Conservation (phyloP, 2,888 invertebrate genomes). For the Melinaea marsaeus region DNA sequence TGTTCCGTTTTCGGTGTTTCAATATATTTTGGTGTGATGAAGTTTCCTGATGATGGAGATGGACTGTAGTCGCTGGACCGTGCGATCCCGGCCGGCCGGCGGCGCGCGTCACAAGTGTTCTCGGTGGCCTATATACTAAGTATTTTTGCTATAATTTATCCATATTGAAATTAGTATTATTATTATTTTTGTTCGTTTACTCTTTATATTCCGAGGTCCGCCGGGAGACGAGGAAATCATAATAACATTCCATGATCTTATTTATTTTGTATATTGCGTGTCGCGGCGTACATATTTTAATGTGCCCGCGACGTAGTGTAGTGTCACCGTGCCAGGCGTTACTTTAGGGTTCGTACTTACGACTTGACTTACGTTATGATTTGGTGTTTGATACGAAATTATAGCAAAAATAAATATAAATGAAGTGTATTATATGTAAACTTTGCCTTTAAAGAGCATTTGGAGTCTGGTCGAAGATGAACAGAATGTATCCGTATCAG, state of each 20-base stretch:
- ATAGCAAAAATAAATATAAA: constrained; percentile 67
- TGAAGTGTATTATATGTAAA: constrained; percentile 70
- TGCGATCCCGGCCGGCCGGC: constrained; percentile 28
- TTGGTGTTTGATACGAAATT: constrained; percentile 61
- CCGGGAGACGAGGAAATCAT: constrained; percentile 55
- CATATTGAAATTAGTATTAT: constrained; percentile 63
- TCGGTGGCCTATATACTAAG: constrained; percentile 53
- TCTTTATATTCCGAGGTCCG: constrained; percentile 39
- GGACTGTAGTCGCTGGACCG: constrained; percentile 24
- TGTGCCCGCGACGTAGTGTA: constrained; percentile 66
- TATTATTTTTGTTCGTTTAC: constrained; percentile 50
- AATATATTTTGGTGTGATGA: too few species aligned
- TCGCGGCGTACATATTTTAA: constrained; percentile 72
- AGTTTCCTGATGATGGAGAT: constrained; percentile 14
- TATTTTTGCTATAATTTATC: constrained; percentile 78
- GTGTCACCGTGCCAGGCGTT: constrained; percentile 77
- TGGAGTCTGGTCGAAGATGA: constrained; percentile 40
- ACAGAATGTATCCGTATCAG: constrained; percentile 56
- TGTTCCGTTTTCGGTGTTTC: background rate
- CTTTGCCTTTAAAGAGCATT: constrained; percentile 44
- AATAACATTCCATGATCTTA: constrained; percentile 77
- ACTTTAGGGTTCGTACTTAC: constrained; percentile 75
- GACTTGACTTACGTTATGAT: constrained; percentile 50
- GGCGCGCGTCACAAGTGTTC: constrained; percentile 27
- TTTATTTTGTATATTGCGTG: constrained; percentile 76